A percentile compares a stretch with the other conserved stretches of the same genome.
phyloP scores from a whole-genome alignment of 2,888 invertebrate genomes.

The Melinaea marsaeus region DNA sequence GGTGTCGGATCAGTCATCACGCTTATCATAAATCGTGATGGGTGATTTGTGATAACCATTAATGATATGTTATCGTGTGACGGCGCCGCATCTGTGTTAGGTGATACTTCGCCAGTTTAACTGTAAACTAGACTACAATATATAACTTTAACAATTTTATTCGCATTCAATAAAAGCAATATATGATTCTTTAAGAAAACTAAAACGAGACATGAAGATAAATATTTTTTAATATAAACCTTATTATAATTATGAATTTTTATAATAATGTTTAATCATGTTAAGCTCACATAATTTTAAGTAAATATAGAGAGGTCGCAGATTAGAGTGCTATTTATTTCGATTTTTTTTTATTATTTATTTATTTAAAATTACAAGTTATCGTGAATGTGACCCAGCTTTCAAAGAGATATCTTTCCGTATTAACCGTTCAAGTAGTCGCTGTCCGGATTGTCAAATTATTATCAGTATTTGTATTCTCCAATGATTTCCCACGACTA shows the following conservation, averaged over 20 bases:
- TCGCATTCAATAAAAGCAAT: too few relatives aligned
- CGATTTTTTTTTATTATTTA: too few relatives aligned
- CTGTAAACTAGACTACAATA: too few relatives aligned
- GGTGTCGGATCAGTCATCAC: constrained; percentile 16
- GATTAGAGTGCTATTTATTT: too few relatives aligned
- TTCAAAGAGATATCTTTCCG: constrained; percentile 23
- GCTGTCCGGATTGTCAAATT: constrained; percentile 39
- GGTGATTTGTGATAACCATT: constrained; percentile 20
- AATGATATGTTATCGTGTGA: constrained; percentile 26
- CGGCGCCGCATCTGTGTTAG: constrained; percentile 18
- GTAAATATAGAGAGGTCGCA: too few relatives aligned
- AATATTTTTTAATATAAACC: too few relatives aligned
- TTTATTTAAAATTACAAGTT: not conserved
- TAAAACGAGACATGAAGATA: too few relatives aligned
- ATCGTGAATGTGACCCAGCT: constrained; percentile 14
- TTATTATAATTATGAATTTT: too few relatives aligned
- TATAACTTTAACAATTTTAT: too few relatives aligned
- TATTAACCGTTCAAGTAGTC: constrained; percentile 41
- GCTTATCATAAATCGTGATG: constrained; percentile 22
- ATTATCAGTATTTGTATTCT: constrained; percentile 37
- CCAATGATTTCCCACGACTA: constrained; percentile 38
- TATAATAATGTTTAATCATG: too few relatives aligned
- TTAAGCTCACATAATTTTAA: too few relatives aligned
- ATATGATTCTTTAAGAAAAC: too few relatives aligned
- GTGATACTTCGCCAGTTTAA: not conserved